Conservation (phyloP, 2,113 vertebrate genomes). For the Cyanoliseus patagonus region DNA sequence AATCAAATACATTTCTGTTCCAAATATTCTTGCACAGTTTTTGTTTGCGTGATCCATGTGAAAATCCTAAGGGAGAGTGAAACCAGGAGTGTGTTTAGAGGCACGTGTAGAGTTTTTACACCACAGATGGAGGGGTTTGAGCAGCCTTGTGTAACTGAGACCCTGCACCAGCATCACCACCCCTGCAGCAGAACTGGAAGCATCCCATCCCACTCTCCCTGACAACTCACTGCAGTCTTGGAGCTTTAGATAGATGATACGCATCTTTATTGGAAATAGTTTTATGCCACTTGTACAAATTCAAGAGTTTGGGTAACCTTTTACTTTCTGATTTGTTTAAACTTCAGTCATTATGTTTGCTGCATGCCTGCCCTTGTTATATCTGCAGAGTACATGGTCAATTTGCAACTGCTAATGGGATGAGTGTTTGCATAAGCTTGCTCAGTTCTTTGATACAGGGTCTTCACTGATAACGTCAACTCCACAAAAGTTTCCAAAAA, state of each 20-base stretch:
- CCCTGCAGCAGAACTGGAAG: neutral
- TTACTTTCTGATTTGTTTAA: neutral
- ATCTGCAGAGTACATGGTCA: rapidly evolving
- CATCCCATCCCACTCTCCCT: neutral
- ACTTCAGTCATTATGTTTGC: neutral
- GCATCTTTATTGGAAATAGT: neutral
- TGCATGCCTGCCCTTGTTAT: neutral
- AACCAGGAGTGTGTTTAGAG: neutral
- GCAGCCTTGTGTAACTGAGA: neutral
- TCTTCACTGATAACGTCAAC: neutral
- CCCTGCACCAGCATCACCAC: neutral
- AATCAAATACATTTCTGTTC: neutral
- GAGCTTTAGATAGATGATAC: neutral
- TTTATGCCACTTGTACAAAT: neutral
- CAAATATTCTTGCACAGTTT: no score
- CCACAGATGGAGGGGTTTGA: rapidly evolving
- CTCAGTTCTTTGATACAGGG: neutral
- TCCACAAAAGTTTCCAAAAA: neutral
- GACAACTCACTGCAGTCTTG: neutral
- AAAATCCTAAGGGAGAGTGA: neutral
- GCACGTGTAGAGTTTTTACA: neutral
- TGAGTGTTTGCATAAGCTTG: neutral
- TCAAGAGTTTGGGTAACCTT: neutral
- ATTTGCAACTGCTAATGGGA: neutral
- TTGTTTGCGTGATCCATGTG: neutral